Percentiles rank a stretch among this genome's conserved stretches.
Conservation (phyloP, 2,113 vertebrate genomes). For the Telmatochromis sp. region DNA sequence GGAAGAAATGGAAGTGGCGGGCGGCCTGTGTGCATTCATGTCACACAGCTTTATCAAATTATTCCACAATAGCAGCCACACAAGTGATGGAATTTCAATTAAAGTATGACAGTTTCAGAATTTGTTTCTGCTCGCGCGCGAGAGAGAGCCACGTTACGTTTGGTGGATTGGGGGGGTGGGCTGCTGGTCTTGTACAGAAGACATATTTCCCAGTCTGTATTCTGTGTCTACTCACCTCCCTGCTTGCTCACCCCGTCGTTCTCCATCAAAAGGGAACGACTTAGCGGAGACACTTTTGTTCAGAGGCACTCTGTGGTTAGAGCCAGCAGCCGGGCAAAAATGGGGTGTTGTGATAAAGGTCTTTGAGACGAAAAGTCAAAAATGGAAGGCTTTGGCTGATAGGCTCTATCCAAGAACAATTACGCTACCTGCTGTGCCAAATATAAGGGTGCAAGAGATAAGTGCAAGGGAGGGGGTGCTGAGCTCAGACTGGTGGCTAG, state of each 20-base stretch:
- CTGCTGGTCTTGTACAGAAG: not conserved
- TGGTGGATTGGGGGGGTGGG: not conserved
- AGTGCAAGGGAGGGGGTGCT: conserved; percentile 30
- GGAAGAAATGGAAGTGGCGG: conserved; percentile 46
- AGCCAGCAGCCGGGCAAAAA: conserved; percentile 23
- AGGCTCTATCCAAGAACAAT: conserved; percentile 47
- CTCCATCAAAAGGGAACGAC: conserved; percentile 25
- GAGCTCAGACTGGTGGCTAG: conserved; percentile 31
- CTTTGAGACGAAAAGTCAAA: conserved; percentile 35
- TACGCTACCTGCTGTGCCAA: conserved; percentile 51
- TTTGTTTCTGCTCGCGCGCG: conserved; percentile 37
- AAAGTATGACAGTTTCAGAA: conserved; percentile 65
- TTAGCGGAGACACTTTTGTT: conserved; percentile 36
- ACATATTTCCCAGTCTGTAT: conserved; percentile 11
- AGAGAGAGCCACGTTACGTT: not conserved
- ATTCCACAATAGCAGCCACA: conserved; percentile 55
- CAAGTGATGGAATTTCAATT: conserved; percentile 71
- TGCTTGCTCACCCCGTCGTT: not conserved
- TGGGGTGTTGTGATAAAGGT: conserved; percentile 39
- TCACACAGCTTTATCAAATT: conserved; percentile 64
- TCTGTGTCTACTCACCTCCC: not conserved
- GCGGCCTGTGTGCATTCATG: conserved; percentile 43
- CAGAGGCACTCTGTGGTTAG: conserved; percentile 21
- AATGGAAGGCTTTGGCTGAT: conserved; percentile 31
- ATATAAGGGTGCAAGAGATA: conserved; percentile 47